phyloP scores from a whole-genome alignment of 2,797 vertebrate species.

The Danio tinwini region DNA sequence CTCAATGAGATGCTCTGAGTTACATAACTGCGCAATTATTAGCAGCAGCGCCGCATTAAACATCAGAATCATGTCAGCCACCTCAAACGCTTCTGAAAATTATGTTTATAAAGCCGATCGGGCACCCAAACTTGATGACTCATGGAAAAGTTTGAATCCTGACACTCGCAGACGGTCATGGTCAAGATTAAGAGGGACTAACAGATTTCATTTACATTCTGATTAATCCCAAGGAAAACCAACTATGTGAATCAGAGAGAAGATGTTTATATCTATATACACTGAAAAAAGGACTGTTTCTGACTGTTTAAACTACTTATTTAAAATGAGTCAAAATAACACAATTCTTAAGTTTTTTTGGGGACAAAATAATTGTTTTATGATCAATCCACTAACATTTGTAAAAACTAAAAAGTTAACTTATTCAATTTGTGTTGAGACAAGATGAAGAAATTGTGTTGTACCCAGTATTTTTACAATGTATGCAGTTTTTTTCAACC shows the following conservation, averaged over 20 bases:
- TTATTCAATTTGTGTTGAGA: no score
- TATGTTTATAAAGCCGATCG: constrained; percentile 21
- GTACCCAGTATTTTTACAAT: no score
- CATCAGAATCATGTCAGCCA: constrained; percentile 33
- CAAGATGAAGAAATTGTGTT: no score
- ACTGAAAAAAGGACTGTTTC: no score
- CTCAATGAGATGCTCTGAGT: constrained; percentile 2
- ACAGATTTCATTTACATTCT: constrained; percentile 10
- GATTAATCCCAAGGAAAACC: neutral
- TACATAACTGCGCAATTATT: constrained; percentile 24
- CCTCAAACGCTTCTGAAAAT: constrained; percentile 15
- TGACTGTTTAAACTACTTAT: no score
- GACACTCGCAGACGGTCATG: neutral
- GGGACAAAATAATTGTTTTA: no score
- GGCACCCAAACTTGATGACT: constrained; percentile 15
- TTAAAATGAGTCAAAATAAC: no score
- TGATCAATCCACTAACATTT: no score
- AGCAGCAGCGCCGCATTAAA: neutral
- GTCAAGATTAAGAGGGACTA: constrained; percentile 19
- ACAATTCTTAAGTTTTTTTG: no score
- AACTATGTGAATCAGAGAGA: neutral
- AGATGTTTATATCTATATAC: neutral
- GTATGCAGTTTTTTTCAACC: no score
- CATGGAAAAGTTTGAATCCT: neutral
- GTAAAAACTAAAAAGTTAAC: no score